Evolutionary conservation across 2,113 vertebrate species (phyloP).

Genomic region (Saccopteryx leptura): DNA sequence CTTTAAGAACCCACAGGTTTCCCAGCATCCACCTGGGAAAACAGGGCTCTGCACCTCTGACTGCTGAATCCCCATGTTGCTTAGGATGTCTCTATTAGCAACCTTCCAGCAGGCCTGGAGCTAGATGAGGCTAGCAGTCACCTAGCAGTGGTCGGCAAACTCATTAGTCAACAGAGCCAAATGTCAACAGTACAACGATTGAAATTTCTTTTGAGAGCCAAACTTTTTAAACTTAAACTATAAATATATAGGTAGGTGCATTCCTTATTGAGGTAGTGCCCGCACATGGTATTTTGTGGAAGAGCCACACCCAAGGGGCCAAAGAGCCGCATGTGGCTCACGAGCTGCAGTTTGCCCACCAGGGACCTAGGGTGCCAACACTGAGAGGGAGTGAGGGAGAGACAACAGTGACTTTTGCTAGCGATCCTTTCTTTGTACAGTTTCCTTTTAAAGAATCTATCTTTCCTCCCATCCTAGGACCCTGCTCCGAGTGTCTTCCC

Average conservation of each 20-base stretch:
- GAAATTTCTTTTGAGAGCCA: too few relatives aligned
- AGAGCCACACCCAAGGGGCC: too few relatives aligned
- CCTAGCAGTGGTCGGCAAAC: too few relatives aligned
- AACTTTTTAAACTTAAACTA: too few relatives aligned
- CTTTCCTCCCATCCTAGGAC: background rate
- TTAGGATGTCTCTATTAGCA: background rate
- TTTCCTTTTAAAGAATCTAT: background rate
- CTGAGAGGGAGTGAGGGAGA: background rate
- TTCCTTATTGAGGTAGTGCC: too few relatives aligned
- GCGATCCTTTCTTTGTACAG: background rate
- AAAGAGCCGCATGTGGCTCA: too few relatives aligned
- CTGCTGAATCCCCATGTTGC: background rate
- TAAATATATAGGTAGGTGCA: too few relatives aligned
- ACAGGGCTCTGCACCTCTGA: background rate
- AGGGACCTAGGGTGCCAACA: background rate
- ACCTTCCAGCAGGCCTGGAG: background rate
- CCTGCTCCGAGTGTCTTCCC: background rate
- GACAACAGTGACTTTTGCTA: background rate
- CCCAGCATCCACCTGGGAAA: background rate
- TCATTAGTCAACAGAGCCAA: too few relatives aligned
- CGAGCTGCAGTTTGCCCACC: too few relatives aligned
- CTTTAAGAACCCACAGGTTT: background rate
- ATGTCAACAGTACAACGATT: too few relatives aligned
- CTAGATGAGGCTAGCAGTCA: background rate
- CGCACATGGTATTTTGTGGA: too few relatives aligned